These are phyloP conservation scores for Harpalus rufipes DNA, from an alignment of 2,888 invertebrate species.

Conservation along the genomic window DNA sequence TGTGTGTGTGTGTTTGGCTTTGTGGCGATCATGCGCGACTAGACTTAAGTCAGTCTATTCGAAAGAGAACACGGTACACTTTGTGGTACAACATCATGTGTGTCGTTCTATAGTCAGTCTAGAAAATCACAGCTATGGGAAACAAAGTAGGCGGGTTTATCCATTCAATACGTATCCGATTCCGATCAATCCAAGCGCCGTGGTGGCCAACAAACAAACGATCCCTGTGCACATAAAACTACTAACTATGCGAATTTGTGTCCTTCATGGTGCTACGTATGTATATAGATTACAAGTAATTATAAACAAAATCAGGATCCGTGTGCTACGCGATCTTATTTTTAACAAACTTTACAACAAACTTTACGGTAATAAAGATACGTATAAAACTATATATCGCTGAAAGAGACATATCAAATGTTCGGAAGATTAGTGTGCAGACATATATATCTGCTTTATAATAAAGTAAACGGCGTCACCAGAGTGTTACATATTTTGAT, in stretches of 20 bases:
- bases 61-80: constrained; percentile 59
- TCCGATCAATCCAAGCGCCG: constrained; percentile 41
- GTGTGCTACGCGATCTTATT: constrained; percentile 54
- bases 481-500: too few species aligned
- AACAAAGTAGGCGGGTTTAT: constrained; percentile 72
- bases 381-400: too few species aligned
- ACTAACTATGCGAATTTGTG: constrained; percentile 64
- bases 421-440: too few species aligned
- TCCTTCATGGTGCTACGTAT: constrained; percentile 60
- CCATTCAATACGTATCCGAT: constrained; percentile 23
- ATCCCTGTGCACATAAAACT: constrained; percentile 62
- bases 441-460: too few species aligned
- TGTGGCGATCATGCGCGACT: constrained; percentile 58
- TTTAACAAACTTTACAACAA: constrained; percentile 63
- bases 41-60: constrained; percentile 63
- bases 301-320: constrained; percentile 64
- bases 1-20: constrained; percentile 29
- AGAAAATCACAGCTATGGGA: constrained; percentile 84
- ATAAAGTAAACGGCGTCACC: too few species aligned
- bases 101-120: constrained; percentile 78
- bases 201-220: constrained; percentile 63
- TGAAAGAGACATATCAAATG: too few species aligned
- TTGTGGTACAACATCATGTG: constrained; percentile 50
- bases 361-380: constrained; percentile 6
- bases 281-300: constrained; percentile 56